These are phyloP conservation scores for Sarotherodon lohbergeri DNA, from an alignment of 2,113 vertebrate genomes.

Conservation along the genomic window DNA sequence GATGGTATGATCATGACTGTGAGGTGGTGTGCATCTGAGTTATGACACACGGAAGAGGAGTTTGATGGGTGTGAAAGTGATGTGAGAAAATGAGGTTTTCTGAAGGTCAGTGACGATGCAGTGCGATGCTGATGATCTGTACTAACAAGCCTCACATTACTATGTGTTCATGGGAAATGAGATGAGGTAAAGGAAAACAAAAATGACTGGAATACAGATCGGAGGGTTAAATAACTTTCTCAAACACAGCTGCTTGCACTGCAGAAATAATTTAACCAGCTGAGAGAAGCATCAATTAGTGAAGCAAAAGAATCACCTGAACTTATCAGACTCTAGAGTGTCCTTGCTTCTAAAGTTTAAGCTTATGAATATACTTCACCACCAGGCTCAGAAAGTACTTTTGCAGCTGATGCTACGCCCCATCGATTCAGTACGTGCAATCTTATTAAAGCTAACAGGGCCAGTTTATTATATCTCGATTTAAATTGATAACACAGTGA, in stretches of 20 bases:
- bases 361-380: background rate
- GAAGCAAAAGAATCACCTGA: background rate
- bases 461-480: background rate
- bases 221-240: background rate
- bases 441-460: background rate
- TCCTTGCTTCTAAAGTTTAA: background rate
- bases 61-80: background rate
- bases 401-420: background rate
- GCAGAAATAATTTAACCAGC: conserved; percentile 8
- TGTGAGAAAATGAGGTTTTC: background rate
- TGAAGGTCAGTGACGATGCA: background rate
- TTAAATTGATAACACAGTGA: background rate
- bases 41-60: background rate
- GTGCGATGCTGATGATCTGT: background rate
- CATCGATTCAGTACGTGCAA: background rate
- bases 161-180: background rate
- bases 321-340: background rate
- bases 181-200: background rate
- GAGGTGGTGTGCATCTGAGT: background rate
- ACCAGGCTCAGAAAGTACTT: background rate
- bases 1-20: background rate
- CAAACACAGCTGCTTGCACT: background rate
- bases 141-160: background rate
- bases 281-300: background rate
- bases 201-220: background rate